Evolutionary conservation across 2,113 vertebrate species (phyloP).

Genomic region (Strix aluco): DNA sequence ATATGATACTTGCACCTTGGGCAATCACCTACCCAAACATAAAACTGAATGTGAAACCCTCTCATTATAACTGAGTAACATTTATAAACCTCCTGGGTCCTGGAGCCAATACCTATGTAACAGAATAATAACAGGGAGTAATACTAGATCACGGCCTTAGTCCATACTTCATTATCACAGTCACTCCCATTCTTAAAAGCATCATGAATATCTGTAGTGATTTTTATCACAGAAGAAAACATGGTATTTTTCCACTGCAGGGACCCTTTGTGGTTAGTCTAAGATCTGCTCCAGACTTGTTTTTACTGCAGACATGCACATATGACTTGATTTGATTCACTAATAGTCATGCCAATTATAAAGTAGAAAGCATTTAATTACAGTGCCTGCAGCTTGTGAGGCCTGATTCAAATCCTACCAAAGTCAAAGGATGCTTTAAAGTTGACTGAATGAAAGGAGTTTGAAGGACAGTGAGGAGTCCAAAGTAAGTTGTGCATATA

Average conservation of each 20-base stretch:
- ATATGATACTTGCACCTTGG: neutral
- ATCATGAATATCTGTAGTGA: neutral
- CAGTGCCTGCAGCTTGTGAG: neutral
- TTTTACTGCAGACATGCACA: neutral
- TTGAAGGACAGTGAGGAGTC: neutral
- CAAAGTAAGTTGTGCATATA: neutral
- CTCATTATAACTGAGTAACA: neutral
- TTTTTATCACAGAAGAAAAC: neutral
- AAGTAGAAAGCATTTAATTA: conserved; percentile 11
- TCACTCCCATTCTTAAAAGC: neutral
- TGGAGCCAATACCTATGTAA: neutral
- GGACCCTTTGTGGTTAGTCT: neutral
- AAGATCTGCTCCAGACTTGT: neutral
- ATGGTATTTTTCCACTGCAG: neutral
- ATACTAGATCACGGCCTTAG: neutral
- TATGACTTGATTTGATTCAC: neutral
- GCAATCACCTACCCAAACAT: neutral
- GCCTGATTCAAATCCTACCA: neutral
- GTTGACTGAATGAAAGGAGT: neutral
- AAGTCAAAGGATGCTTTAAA: neutral
- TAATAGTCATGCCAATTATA: neutral
- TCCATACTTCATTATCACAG: neutral
- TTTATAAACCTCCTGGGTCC: neutral
- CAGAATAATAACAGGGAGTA: neutral
- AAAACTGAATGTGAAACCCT: neutral